Evolutionary conservation across 1,140 invertebrate genomes (phyloP), one percentile per base, ranked within the genome.

Genomic region (Zophobas atratus): DNA sequence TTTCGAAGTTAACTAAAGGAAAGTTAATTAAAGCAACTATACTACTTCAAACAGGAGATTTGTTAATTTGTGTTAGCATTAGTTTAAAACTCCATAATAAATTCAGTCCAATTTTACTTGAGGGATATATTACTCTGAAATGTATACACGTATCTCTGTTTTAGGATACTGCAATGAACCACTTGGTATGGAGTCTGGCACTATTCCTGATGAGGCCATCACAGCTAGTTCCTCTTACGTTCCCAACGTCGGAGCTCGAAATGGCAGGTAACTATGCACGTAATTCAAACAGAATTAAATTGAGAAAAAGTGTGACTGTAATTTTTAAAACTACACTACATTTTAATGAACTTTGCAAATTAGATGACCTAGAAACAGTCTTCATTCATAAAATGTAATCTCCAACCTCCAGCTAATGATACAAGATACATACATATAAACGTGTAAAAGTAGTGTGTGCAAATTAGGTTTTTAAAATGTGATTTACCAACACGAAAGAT

Each of bases 171-270:
- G 92, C 85, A 88, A 88, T 82, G 84, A 84, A 67, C 87, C 92
- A 36, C 87, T 94, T 70, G 92, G 92, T 72, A 92, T 93, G 92
- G 90, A 93, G 85, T 92, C 90, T 55, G 91, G 90, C 70, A 87
- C 84, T 5, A 93, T 93, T 85, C 87, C 89, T 77, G 91, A 93
- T 85, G 87, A 89, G 43, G 89, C 90, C 46, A 89, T 93, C 78
- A 89, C 88, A 41, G 92, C 92, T 35, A 92, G 91, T 77, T 92
- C 92, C 8, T 91, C 90, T 34, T 92, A 92, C 81, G 89, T 90
- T 75, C 87, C 88, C 32, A 91, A 90, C 77, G 92, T 93, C 33
- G 92, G 91, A 4, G 90, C 92, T 2, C 88, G 88, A 79, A 90
- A 90, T 84, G 92, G 89, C 80, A 89, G 92, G 92, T 93, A 76